Evolutionary conservation across 2,888 invertebrate species (phyloP), one percentile per base, ranked within the genome.

Genomic region (Nephrocerus scutellatus): DNA sequence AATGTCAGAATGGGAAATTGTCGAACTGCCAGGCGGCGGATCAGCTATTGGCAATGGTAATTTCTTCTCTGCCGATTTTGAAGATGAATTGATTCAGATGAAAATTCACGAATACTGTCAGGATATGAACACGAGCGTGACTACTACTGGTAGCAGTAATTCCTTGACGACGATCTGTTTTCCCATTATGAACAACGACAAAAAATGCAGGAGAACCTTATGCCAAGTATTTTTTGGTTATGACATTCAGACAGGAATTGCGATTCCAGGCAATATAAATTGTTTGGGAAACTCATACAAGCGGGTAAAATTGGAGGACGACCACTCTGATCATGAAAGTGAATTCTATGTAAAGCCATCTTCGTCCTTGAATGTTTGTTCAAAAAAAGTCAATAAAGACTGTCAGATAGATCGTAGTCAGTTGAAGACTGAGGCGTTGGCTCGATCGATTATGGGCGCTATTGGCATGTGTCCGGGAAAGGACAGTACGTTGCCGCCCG

Each of bases 1-100:
- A 7, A 62, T 66, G 59, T 55, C 63, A 21, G 67, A 66, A n/a
- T 68, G 63, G 64, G 66, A 58, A 41, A 61, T 68, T 12, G 49
- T 68, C 4, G 58, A 62, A 32, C 50, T 55, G 50, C 63, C 63
- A 15, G 42, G 39, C 30, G 20, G 30, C 10, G n/a, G 41, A 13
- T 46, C 44, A 19, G 26, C 37, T 13, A 21, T 32, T 10, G 44
- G 47, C n/a, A 25, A 33, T 13, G 43, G 30, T 4, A 63, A 65
- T 20, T 66, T 53, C 32, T 65, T 67, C 37, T 64, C 63, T 0
- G 65, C 55, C 2, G 66, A 66, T 39, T 66, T 63, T 41, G 64
- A 66, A 36, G 64, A 66, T 30, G 63, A 62, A 28, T 28, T 62
- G 20, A 36, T 64, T 14, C 55, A 55, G 19, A 51, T 51, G 28